Conservation (phyloP, 2,888 invertebrate species). For the Endotricha flammealis region DNA sequence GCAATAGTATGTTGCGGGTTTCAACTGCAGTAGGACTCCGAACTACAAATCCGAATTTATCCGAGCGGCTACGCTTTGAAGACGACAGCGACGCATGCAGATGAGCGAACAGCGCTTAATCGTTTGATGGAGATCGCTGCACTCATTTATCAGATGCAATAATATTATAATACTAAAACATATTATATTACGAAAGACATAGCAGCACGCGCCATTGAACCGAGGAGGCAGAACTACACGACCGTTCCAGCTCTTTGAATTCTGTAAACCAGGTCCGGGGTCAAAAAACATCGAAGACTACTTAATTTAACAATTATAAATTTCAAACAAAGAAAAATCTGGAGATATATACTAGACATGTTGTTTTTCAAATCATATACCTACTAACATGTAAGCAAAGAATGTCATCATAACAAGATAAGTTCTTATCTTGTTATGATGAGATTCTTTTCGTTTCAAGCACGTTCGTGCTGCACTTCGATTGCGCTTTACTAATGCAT, state of each 20-base stretch:
- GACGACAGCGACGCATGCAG: conserved; percentile 61
- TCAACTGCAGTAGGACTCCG: conserved; percentile 30
- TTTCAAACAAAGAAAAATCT: too few species aligned
- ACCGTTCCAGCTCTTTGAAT: too few species aligned
- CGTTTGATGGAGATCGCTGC: conserved; percentile 65
- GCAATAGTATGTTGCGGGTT: conserved; percentile 31
- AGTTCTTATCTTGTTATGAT: too few species aligned
- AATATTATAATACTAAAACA: conserved; percentile 40
- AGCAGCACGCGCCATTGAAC: not conserved
- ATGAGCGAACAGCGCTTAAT: conserved; percentile 67
- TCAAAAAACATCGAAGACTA: too few species aligned
- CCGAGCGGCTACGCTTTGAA: conserved; percentile 61
- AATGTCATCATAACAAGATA: not conserved
- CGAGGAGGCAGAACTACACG: too few species aligned
- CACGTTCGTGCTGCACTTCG: not conserved
- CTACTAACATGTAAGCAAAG: too few species aligned
- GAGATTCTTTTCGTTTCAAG: too few species aligned
- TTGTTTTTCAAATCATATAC: too few species aligned
- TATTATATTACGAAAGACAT: not conserved
- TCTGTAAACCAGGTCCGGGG: too few species aligned
- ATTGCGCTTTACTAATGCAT: conserved; percentile 19
- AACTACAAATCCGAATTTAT: conserved; percentile 56
- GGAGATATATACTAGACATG: too few species aligned
- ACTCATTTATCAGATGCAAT: conserved; percentile 64
- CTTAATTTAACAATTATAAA: too few species aligned